Base-by-base conservation (phyloP, 2,797 vertebrate genomes). In the Lagodon rhomboides region DNA sequence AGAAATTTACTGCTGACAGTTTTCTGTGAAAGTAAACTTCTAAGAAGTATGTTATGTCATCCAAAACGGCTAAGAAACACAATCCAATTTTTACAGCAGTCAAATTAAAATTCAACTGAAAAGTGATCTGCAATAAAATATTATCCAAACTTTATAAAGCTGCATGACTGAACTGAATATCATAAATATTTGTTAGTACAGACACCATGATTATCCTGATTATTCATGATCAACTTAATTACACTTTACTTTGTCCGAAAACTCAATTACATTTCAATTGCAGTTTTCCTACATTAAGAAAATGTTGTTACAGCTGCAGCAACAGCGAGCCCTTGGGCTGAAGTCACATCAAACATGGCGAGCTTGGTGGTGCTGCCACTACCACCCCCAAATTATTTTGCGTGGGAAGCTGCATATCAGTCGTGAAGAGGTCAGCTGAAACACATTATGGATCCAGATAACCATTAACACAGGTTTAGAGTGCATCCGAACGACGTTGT, bases 21-120 rank as follows among this genome's bases (percentile, higher is more conserved):
- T 82, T 94, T 92, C 93, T 76, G 76, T 83, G 89, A 83, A 95
- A 93, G 46, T 13, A 44, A 41, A 20, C 9, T 94, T 94, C 93
- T 86, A 67, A 59, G 90, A 94, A 94, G 22, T 27, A 18, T 55
- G 68, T 54, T 62, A 76, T 73, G 68, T 54, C 64, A 76, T 73
- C 72, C 58, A 79, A 87, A 87, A 79, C 22, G 58, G 54, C 64
- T 34, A 71, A 77, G 68, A 89, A 83, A 87, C 73, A 80, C 74
- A 46, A 73, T 75, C 61, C 46, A 72, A 77, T 77, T 74, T 79
- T 85, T 51, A 75, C 47, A 62, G 68, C 18, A 65, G 49, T 50
- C 23, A 41, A 66, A 73, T 41, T 3, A 70, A 58, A 34, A 18
- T 5, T n/a, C 43, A 73, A 30, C 12, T 63, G 38, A 12, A 62